Evolutionary conservation across 2,888 invertebrate genomes (phyloP).

Genomic region (Neoscelio sp.): DNA sequence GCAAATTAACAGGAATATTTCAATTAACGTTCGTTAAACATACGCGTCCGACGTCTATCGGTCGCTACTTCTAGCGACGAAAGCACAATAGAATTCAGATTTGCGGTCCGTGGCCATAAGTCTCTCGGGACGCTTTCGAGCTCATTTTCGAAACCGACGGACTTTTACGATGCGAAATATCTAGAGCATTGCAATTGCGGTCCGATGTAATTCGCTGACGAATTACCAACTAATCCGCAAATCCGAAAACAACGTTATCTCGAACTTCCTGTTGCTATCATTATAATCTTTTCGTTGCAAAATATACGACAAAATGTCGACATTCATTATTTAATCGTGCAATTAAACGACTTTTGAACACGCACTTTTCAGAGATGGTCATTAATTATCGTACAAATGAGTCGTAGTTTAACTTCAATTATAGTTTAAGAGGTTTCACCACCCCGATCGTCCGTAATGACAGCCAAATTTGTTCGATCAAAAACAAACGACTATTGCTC

Average conservation of each 20-base stretch:
- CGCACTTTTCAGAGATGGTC: no score
- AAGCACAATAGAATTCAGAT: conserved; percentile 42
- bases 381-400: no score
- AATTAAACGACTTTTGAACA: no score
- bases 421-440: no score
- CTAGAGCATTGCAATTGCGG: background rate
- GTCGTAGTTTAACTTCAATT: no score
- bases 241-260: conserved; percentile 16
- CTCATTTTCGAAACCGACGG: conserved; percentile 25
- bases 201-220: conserved; percentile 1
- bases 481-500: no score
- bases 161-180: conserved; percentile 1
- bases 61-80: conserved; percentile 5
- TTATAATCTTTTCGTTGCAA: no score
- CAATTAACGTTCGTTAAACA: conserved; percentile 35
- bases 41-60: background rate
- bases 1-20: conserved; percentile 47
- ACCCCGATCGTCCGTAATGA: no score
- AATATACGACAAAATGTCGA: no score
- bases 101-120: conserved; percentile 23
- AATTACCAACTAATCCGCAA: background rate
- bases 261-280: no score
- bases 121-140: conserved; percentile 28
- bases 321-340: no score
- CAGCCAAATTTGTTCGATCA: no score